Base-by-base conservation (phyloP, 92 coral and sea anemone species). In the Bergia sp. region DNA sequence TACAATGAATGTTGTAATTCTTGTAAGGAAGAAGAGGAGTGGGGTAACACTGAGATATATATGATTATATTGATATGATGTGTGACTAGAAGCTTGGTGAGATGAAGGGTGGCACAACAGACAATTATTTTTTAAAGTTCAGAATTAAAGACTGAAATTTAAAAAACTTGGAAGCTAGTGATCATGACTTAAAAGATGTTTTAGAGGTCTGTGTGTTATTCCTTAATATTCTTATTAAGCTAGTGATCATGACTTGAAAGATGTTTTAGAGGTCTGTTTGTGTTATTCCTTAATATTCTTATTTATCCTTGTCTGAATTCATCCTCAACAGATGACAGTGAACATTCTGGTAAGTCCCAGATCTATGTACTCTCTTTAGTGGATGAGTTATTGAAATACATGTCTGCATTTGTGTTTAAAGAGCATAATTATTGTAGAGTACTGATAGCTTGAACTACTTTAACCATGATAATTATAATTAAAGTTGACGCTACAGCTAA, bases 301-400 rank as follows among this genome's bases (percentile, higher is more conserved):
- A 72, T 8, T 76, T 18, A 11, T 76, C 42, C 4, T 12, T 43
- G 78, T 71, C 82, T 82, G 43, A 73, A 37, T 82, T 43, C 18
- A 21, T 37, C 23, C 38, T 1, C 37, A 76, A 20, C 23, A 95
- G 98, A 85, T 95, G 95, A 89, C 95, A 2, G 93, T 95, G 87
- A 95, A 89, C 53, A 85, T 95, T 37, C 76, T 94, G 88, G 98
- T 95, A 78, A 90, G 96, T 91, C 38, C 15, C 15, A 57, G 23
- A 58, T 7, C 8, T 67, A 37, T 37, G 9, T 67, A 21, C 38
- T 67, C 1, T 53, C 16, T 11, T 53, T 53, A 49, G 23, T 53
- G 16, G 38, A 72, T 47, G 43, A 38, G 2, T 8, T 29, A 29
- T 29, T 29, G 29, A 29, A 29, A 29, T 29, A 29, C 29, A 29